phyloP scores from a whole-genome alignment of 2,113 vertebrate species.

The Colinus virginianus region DNA sequence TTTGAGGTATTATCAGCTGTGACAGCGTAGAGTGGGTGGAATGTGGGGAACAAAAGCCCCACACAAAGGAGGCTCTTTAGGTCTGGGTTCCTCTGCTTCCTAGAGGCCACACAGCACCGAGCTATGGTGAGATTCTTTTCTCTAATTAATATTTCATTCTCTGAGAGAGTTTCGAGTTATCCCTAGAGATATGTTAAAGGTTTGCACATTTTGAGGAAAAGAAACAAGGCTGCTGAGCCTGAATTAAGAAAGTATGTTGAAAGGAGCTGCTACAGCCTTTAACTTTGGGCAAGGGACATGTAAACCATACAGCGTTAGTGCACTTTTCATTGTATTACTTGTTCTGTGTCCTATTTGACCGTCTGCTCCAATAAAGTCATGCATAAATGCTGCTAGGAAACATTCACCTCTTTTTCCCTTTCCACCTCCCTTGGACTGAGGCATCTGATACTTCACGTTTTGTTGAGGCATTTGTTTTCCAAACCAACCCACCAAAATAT shows the following conservation, averaged over 20 bases:
- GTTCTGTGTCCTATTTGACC: constrained; percentile 9
- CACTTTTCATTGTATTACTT: background rate
- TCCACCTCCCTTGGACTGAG: background rate
- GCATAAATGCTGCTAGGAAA: background rate
- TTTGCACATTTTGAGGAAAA: constrained; percentile 35
- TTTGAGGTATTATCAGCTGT: constrained; percentile 8
- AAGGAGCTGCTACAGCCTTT: constrained; percentile 45
- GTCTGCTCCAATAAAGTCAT: constrained; percentile 19
- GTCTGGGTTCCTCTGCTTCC: constrained; percentile 24
- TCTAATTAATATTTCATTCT: constrained; percentile 60
- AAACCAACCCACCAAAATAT: constrained; percentile 26
- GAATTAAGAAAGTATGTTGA: constrained; percentile 34
- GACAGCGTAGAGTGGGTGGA: constrained; percentile 49
- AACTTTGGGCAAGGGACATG: background rate
- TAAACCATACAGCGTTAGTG: background rate
- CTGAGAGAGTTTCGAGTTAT: background rate
- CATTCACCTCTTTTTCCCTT: background rate
- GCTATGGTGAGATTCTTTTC: background rate
- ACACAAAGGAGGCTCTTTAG: constrained; percentile 44
- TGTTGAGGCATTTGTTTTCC: constrained; percentile 3
- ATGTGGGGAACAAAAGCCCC: constrained; percentile 60
- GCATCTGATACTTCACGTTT: constrained; percentile 12
- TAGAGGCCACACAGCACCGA: constrained; percentile 28
- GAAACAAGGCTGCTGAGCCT: background rate
- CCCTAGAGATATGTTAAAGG: constrained; percentile 50